A percentile compares a stretch with the other conserved stretches of the same genome.
Conservation (phyloP, 23 tunicate genomes). For the Clavelina lepadiformis region DNA sequence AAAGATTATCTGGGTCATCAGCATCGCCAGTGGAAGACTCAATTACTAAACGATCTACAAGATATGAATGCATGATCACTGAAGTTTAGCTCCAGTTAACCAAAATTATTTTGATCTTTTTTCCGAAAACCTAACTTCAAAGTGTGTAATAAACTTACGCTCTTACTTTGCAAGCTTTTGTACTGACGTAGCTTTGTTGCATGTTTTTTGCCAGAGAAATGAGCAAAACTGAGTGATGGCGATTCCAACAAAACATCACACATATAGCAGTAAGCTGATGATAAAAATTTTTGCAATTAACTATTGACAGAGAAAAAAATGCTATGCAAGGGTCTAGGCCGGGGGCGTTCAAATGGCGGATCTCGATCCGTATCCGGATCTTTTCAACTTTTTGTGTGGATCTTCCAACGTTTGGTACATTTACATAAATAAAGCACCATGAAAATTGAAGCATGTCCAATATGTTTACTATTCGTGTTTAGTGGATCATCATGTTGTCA, state of each 20-base stretch:
- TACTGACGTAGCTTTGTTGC: slow-evolving; percentile 25
- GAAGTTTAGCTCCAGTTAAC: no score
- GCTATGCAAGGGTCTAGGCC: no score
- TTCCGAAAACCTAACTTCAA: background rate
- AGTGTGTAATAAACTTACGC: background rate
- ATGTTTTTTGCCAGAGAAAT: slow-evolving; percentile 50
- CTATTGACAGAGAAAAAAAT: no score
- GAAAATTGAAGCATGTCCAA: no score
- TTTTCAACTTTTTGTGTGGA: no score
- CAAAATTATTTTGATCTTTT: background rate
- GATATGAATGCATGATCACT: background rate
- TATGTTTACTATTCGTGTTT: no score
- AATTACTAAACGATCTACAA: slow-evolving; percentile 33
- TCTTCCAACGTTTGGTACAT: no score
- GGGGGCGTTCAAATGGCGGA: no score
- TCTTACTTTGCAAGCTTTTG: slow-evolving; percentile 9
- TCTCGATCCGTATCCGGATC: no score
- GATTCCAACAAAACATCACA: slow-evolving; percentile 13
- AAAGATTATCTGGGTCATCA: slow-evolving; percentile 74
- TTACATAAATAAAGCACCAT: no score
- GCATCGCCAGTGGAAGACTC: slow-evolving; percentile 72
- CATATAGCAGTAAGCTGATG: slow-evolving; percentile 10
- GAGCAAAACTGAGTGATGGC: slow-evolving; percentile 6
- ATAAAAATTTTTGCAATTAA: no score
- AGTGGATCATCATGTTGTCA: no score